Evolutionary conservation across 2,888 invertebrate genomes (phyloP), one percentile per base, ranked within the genome.

Genomic region (Eledona agricola): DNA sequence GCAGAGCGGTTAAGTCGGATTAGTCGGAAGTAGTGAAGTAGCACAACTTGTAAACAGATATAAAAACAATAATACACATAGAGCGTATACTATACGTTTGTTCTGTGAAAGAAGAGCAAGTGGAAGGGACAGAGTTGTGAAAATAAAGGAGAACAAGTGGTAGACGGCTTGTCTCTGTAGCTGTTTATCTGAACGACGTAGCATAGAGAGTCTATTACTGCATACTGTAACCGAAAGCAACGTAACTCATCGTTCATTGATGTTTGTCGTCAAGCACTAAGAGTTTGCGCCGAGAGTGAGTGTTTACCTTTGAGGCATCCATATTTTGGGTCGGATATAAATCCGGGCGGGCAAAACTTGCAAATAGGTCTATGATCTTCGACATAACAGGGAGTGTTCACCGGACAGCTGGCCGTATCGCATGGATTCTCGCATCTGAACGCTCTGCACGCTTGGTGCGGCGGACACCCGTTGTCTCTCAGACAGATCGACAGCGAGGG

Each of bases 261-360:
- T 64, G 66, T 60, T 49, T 63, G 61, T 65, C 63, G 59, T 63
- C 66, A 67, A 68, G 67, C 67, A 67, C 67, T 66, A 70, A 69
- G 59, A 62, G 57, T 60, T 62, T 60, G 59, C 59, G 60, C 64
- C 60, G 56, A 58, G 45, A 64, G 60, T 61, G 37, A 60, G 45
- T 76, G 71, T 82, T 93, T 94, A 94, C 94, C 93, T 93, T 93
- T 91, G 81, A 90, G 87, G 84, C 94, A 95, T 89, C 93, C 93
- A 82, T 89, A 89, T 83, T 88, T 88, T 76, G 90, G 86, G 81
- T 94, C 93, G 79, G 90, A 88, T 81, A 88, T 88, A 84, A 89
- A 94, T 82, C 93, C 95, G 79, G 85, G 85, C 75, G 94, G 93
- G 83, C 95, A 95, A 85, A 91, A 93, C 87, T 93, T 92, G 89